Conservation (phyloP, 2,113 vertebrate genomes). For the Arvicanthis niloticus region DNA sequence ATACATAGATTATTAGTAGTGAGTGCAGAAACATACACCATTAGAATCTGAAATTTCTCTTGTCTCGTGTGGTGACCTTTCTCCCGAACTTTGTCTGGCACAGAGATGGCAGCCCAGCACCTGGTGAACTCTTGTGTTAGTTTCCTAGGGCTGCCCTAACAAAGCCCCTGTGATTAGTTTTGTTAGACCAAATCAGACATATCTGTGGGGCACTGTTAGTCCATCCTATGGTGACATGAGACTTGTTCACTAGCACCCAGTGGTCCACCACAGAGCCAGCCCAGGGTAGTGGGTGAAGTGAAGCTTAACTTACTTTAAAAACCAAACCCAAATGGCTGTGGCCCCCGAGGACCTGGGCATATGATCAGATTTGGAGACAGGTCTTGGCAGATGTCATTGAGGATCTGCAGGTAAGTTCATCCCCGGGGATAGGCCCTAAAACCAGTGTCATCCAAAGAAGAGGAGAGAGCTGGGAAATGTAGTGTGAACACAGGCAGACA, state of each 20-base stretch:
- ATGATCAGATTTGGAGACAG: background rate
- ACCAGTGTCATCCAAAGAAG: background rate
- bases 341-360: background rate
- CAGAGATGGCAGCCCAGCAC: background rate
- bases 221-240: background rate
- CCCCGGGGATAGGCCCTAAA: background rate
- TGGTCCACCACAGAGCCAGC: background rate
- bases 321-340: background rate
- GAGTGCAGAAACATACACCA: background rate
- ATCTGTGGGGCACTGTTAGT: background rate
- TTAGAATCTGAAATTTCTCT: conserved; percentile 7
- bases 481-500: background rate
- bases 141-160: background rate
- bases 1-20: background rate
- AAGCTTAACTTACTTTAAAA: too few species aligned
- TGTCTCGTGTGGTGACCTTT: background rate
- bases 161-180: background rate
- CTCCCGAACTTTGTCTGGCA: background rate
- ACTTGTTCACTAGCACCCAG: background rate
- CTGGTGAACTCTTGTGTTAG: background rate
- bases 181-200: background rate
- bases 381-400: background rate
- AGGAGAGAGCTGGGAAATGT: background rate
- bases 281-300: background rate
- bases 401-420: background rate